Conservation (phyloP, 2,113 vertebrate species). For the Meles meles region DNA sequence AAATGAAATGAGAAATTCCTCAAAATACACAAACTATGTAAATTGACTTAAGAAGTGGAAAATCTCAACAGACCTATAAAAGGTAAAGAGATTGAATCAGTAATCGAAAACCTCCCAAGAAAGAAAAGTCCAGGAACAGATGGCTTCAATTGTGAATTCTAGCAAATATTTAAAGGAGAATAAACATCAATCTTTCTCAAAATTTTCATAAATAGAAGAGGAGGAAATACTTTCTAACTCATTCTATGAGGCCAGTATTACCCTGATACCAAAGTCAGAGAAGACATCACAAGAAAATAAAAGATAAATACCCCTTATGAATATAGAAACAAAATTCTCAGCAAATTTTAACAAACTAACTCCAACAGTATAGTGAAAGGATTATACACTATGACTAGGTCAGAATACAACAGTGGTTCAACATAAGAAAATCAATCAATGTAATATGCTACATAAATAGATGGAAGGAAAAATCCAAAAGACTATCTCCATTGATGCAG, state of each 20-base stretch:
- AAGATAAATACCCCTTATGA: not conserved
- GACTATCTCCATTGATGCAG: not conserved
- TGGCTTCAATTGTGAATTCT: not conserved
- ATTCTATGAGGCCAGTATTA: not conserved
- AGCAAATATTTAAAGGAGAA: slow-evolving; percentile 1
- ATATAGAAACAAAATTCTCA: not conserved
- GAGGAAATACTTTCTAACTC: not conserved
- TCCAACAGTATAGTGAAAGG: not conserved
- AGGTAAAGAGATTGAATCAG: not conserved
- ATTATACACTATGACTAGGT: not conserved
- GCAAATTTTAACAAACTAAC: not conserved
- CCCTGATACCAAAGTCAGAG: not conserved
- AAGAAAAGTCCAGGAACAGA: not conserved
- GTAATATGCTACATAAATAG: not conserved
- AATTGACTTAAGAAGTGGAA: not conserved
- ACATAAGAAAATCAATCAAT: slow-evolving; percentile 5
- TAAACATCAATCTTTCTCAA: not conserved
- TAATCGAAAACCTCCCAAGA: not conserved
- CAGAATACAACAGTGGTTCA: not conserved
- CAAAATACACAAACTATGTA: slow-evolving; percentile 4
- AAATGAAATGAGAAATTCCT: not conserved
- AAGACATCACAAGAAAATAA: not conserved
- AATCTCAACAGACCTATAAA: not conserved
- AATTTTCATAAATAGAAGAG: not conserved
- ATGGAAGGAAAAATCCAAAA: not conserved